Percentiles rank a stretch among this genome's conserved stretches.
These are phyloP conservation scores for Gymnothorax javanicus DNA, from an alignment of 2,797 vertebrate species.

Conservation along the genomic window DNA sequence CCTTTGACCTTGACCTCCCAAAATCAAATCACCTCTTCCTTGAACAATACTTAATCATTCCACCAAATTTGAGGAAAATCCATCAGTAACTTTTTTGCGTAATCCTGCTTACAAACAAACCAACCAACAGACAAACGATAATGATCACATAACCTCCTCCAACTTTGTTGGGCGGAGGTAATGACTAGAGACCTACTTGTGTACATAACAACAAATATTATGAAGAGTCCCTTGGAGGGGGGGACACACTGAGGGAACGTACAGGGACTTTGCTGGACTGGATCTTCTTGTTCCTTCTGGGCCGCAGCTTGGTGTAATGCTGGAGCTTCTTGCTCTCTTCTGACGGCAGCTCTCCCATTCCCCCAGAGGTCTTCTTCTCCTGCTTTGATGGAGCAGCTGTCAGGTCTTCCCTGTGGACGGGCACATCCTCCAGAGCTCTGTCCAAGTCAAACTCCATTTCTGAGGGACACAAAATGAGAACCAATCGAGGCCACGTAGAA, in stretches of 20 bases:
- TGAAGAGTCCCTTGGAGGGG: too few relatives aligned
- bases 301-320: slow-evolving; percentile 92
- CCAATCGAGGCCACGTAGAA: not conserved
- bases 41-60: too few relatives aligned
- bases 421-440: slow-evolving; percentile 93
- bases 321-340: slow-evolving; percentile 93
- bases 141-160: too few relatives aligned
- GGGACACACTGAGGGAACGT: slow-evolving; percentile 56
- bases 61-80: too few relatives aligned
- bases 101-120: too few relatives aligned
- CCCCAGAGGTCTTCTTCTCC: slow-evolving; percentile 78
- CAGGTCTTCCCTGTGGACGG: slow-evolving; percentile 85
- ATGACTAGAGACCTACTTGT: too few relatives aligned
- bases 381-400: slow-evolving; percentile 65
- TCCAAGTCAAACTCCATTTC: slow-evolving; percentile 99
- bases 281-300: slow-evolving; percentile 90
- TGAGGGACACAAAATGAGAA: slow-evolving; percentile 54
- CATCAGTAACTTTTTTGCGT: too few relatives aligned
- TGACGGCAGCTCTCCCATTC: slow-evolving; percentile 86
- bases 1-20: too few relatives aligned
- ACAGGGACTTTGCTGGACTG: slow-evolving; percentile 88
- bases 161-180: too few relatives aligned
- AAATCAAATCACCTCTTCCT: too few relatives aligned
- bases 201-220: too few relatives aligned
- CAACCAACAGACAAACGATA: too few relatives aligned